These are phyloP conservation scores for Drosophila neutralis DNA, from an alignment of 2,888 invertebrate genomes.

Conservation along the genomic window DNA sequence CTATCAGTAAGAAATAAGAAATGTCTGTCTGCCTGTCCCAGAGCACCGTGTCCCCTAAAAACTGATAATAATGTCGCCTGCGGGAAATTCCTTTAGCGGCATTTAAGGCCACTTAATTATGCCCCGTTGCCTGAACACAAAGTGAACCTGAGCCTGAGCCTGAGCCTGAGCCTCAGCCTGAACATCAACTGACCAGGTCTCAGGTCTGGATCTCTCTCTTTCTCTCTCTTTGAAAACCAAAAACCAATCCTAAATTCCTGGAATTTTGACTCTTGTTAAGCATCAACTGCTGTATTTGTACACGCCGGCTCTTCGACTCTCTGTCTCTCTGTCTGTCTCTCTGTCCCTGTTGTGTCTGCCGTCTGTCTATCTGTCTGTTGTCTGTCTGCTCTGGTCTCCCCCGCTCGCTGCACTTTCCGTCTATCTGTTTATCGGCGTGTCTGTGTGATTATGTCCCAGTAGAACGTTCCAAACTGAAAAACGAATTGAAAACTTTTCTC, in stretches of 20 bases:
- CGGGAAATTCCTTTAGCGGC: conserved; percentile 79
- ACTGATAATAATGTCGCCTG: conserved; percentile 78
- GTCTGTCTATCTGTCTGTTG: conserved; percentile 21
- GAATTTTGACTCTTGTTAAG: conserved; percentile 77
- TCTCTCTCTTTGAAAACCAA: conserved; percentile 17
- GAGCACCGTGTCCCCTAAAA: conserved; percentile 27
- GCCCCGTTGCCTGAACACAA: conserved; percentile 42
- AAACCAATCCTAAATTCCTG: conserved; percentile 81
- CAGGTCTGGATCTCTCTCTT: conserved; percentile 19
- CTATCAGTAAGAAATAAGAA: conserved; percentile 54
- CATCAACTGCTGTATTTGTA: conserved; percentile 76
- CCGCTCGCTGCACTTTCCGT: conserved; percentile 3
- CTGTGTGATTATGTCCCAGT: neutral
- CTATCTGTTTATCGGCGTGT: conserved; percentile 5
- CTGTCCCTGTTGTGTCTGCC: conserved; percentile 8
- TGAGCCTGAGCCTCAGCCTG: conserved; percentile 2
- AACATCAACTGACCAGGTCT: conserved; percentile 37
- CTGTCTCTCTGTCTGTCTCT: conserved; percentile 10
- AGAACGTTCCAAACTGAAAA: conserved; percentile 8
- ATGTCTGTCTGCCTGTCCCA: conserved; percentile 31
- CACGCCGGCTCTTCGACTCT: conserved; percentile 53
- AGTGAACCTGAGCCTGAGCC: neutral
- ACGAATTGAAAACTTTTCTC: neutral
- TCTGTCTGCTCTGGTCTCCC: conserved; percentile 6
- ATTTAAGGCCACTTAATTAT: conserved; percentile 78